Percentiles rank a stretch among this genome's conserved stretches.
Evolutionary conservation across 2,888 invertebrate genomes (phyloP).

Genomic region (Teleiodes luculella): DNA sequence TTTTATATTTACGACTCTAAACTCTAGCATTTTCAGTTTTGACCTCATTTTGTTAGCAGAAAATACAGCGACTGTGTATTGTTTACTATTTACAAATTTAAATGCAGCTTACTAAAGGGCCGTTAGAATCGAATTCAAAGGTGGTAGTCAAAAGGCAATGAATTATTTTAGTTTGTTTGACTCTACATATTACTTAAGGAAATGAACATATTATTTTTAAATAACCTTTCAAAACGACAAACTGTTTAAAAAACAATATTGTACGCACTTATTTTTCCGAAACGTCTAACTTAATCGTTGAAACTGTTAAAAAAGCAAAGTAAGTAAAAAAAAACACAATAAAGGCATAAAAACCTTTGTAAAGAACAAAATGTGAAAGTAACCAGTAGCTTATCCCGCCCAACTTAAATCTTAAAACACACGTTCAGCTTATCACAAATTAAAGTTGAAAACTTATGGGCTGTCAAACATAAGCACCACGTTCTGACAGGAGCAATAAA

Average conservation of each 20-base stretch:
- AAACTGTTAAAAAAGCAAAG: neutral
- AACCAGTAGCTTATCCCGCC: constrained; percentile 8
- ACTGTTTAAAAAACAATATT: too few species aligned
- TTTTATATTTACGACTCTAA: neutral
- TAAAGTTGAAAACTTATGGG: constrained; percentile 66
- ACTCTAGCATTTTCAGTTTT: neutral
- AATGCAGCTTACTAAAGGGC: too few species aligned
- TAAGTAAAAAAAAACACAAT: neutral
- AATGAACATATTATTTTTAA: too few species aligned
- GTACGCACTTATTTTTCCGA: too few species aligned
- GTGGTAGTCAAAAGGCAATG: too few species aligned
- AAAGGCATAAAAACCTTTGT: neutral
- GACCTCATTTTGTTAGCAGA: too few species aligned
- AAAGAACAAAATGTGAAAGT: neutral
- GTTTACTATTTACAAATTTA: too few species aligned
- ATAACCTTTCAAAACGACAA: too few species aligned
- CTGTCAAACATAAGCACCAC: constrained; percentile 62
- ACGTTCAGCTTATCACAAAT: constrained; percentile 73
- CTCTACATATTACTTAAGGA: too few species aligned
- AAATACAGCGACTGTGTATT: too few species aligned
- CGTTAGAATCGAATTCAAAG: too few species aligned
- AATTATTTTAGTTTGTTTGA: too few species aligned
- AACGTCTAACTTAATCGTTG: neutral
- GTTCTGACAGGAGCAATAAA: constrained; percentile 71
- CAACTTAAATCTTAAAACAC: constrained; percentile 51